A percentile compares a stretch with the other conserved stretches of the same genome.
phyloP scores from a whole-genome alignment of 1,140 invertebrate genomes.

The Procambarus clarkii region DNA sequence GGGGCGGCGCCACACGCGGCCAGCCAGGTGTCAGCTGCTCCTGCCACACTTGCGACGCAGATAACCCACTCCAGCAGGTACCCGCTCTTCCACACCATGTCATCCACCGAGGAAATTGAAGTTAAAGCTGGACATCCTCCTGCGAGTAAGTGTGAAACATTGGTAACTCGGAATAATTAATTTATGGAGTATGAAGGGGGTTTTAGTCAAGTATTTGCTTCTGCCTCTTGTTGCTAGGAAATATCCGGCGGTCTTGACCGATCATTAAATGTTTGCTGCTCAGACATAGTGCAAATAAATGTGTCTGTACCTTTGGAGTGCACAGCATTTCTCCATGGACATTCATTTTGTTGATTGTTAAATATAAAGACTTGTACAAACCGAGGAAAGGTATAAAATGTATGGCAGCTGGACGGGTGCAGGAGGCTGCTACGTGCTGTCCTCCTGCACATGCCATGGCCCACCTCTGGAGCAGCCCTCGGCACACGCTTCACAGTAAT shows the following conservation, averaged over 20 bases:
- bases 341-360: no score
- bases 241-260: background rate
- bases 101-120: constrained; percentile 59
- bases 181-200: background rate
- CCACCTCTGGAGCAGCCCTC: no score
- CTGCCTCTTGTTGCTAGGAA: background rate
- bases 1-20: background rate
- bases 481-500: no score
- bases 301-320: no score
- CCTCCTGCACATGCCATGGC: no score
- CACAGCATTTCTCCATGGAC: no score
- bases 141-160: constrained; percentile 42
- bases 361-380: no score
- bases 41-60: background rate
- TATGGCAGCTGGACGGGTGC: no score
- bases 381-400: no score
- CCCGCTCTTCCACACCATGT: constrained; percentile 23
- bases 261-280: background rate
- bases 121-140: constrained; percentile 51
- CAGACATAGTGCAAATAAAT: no score
- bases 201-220: background rate
- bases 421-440: no score
- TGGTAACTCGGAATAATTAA: background rate
- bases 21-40: constrained; percentile 7
- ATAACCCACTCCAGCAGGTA: no score